Percentiles rank a stretch among this genome's conserved stretches.
Evolutionary conservation across 1,140 invertebrate genomes (phyloP).

Genomic region (Zaprionus tsacasi): DNA sequence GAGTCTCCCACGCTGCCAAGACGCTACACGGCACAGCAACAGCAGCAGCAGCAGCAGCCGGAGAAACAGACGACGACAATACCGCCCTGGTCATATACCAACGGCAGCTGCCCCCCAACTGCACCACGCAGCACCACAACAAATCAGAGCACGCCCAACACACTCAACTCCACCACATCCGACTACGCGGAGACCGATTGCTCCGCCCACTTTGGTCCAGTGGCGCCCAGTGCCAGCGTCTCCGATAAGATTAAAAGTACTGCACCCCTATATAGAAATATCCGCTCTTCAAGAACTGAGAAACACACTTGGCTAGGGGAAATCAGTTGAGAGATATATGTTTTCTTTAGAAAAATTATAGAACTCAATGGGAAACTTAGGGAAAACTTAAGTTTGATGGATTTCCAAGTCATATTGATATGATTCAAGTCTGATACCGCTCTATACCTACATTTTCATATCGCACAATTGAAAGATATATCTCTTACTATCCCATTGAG

Average conservation of each 20-base stretch:
- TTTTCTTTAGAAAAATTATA: too few species aligned
- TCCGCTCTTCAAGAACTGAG: not conserved
- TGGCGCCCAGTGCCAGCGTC: slow-evolving; percentile 68
- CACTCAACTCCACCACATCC: slow-evolving; percentile 50
- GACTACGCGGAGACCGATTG: slow-evolving; percentile 83
- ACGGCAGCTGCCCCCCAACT: slow-evolving; percentile 29
- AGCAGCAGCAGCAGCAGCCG: slow-evolving; percentile 40
- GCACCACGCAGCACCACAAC: slow-evolving; percentile 55
- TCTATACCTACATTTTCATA: too few species aligned
- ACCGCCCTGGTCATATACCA: slow-evolving; percentile 66
- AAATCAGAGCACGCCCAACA: slow-evolving; percentile 49
- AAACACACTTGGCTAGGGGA: not conserved
- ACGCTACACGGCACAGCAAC: slow-evolving; percentile 76
- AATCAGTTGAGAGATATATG: not conserved
- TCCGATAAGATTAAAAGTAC: slow-evolving; percentile 82
- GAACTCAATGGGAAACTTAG: too few species aligned
- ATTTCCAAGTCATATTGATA: too few species aligned
- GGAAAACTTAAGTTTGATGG: too few species aligned
- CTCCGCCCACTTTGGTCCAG: slow-evolving; percentile 64
- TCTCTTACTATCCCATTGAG: too few species aligned
- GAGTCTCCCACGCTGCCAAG: slow-evolving; percentile 88
- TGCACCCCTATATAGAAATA: not conserved
- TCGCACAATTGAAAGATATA: too few species aligned
- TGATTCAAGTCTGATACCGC: too few species aligned
- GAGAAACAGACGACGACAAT: slow-evolving; percentile 41